These are phyloP conservation scores for Amphipoea lucens DNA, from an alignment of 2,888 invertebrate genomes.

Conservation along the genomic window DNA sequence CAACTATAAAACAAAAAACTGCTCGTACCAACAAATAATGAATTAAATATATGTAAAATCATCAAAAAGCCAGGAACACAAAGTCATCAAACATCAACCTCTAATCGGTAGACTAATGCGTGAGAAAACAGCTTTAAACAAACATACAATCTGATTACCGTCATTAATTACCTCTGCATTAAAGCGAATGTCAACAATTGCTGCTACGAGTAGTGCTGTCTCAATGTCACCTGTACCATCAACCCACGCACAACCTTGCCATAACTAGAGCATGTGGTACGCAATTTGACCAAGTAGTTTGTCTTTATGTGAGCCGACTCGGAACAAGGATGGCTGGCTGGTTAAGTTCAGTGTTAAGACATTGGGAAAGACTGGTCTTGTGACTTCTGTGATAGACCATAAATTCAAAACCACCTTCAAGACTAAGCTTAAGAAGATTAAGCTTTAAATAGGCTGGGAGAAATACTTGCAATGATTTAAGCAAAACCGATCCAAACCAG, in stretches of 20 bases:
- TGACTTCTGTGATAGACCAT: not conserved
- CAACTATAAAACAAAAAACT: not conserved
- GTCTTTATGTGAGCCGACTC: conserved; percentile 54
- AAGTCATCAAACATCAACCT: conserved; percentile 23
- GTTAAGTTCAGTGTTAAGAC: conserved; percentile 18
- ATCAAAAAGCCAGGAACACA: conserved; percentile 39
- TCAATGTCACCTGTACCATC: conserved; percentile 73
- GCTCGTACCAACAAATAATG: not conserved
- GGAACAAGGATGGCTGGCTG: conserved; percentile 28
- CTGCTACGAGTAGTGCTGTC: conserved; percentile 63
- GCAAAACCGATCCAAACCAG: not conserved
- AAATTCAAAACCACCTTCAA: not conserved
- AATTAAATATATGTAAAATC: conserved; percentile 7
- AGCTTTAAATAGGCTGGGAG: no score
- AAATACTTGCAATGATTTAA: not conserved
- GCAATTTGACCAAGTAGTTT: conserved; percentile 57
- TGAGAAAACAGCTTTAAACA: conserved; percentile 54
- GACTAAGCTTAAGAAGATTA: not conserved
- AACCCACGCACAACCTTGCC: conserved; percentile 76
- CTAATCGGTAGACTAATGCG: conserved; percentile 44
- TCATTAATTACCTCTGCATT: conserved; percentile 71
- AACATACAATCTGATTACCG: conserved; percentile 40
- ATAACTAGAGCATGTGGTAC: conserved; percentile 76
- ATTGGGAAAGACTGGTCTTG: not conserved
- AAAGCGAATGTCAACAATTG: conserved; percentile 59